Evolutionary conservation across 1,140 invertebrate species (phyloP).

Genomic region (Bilobella aurantiaca): DNA sequence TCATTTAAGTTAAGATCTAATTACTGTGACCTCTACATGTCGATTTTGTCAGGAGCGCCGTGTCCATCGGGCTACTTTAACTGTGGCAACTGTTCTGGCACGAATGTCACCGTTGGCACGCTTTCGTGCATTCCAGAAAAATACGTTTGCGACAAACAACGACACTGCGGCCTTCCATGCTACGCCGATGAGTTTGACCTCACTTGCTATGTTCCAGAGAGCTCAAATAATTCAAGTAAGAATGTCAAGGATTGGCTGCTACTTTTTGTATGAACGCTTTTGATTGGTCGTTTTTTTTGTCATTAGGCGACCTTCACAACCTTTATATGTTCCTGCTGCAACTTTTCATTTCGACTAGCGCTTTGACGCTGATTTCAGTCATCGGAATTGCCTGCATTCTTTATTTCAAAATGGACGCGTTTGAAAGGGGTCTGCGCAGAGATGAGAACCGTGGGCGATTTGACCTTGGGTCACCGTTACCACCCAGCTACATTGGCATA

Average conservation of each 20-base stretch:
- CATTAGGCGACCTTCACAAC: neutral
- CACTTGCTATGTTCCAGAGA: neutral
- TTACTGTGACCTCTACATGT: neutral
- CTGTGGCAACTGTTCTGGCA: neutral
- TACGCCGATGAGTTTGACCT: neutral
- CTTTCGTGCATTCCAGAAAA: neutral
- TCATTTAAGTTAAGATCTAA: too few relatives aligned
- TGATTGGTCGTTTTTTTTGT: too few relatives aligned
- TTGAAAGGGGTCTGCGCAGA: too few relatives aligned
- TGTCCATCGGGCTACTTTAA: neutral
- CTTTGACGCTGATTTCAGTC: neutral
- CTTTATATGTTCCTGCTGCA: neutral
- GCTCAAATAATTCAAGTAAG: neutral
- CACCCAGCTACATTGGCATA: too few relatives aligned
- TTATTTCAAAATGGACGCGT: neutral
- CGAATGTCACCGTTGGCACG: neutral
- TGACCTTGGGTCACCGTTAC: too few relatives aligned
- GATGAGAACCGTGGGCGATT: too few relatives aligned
- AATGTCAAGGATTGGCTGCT: too few relatives aligned
- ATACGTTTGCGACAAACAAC: neutral
- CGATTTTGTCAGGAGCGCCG: neutral
- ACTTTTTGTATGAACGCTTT: too few relatives aligned
- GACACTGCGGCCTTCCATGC: neutral
- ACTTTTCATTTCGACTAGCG: neutral
- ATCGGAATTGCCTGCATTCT: neutral